phyloP scores from a whole-genome alignment of 2,888 invertebrate species.

The Periphyllus acericola region DNA sequence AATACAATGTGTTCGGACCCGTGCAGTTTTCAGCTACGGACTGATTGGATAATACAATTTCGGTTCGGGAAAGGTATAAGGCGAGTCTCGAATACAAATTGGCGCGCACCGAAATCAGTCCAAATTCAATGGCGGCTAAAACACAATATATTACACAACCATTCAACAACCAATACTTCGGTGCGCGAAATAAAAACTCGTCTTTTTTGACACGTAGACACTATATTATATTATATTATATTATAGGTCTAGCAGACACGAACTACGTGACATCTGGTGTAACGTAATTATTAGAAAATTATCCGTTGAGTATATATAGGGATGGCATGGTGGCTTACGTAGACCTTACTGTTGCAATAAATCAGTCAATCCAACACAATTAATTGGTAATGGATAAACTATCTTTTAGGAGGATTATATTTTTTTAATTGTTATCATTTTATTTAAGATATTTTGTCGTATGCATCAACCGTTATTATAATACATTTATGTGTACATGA shows the following conservation, averaged over 20 bases:
- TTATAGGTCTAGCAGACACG: background rate
- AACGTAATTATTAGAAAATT: background rate
- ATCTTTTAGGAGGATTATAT: no score
- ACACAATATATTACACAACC: background rate
- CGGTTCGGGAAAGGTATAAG: background rate
- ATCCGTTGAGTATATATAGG: background rate
- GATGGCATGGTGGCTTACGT: no score
- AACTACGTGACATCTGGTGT: no score
- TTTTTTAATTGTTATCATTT: no score
- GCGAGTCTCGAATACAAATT: background rate
- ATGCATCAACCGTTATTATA: no score
- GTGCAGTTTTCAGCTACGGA: background rate
- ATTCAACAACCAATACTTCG: background rate
- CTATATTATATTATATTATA: no score
- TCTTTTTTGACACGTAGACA: background rate
- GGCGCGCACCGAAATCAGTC: background rate
- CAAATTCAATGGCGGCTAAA: background rate
- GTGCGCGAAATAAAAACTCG: background rate
- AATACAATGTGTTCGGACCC: background rate
- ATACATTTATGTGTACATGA: no score
- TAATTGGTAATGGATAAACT: no score
- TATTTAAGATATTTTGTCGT: no score
- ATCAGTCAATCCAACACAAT: no score
- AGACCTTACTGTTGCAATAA: no score
- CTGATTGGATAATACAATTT: background rate